Base-by-base conservation (phyloP, 2,888 invertebrate species). In the Abrostola triplasia region DNA sequence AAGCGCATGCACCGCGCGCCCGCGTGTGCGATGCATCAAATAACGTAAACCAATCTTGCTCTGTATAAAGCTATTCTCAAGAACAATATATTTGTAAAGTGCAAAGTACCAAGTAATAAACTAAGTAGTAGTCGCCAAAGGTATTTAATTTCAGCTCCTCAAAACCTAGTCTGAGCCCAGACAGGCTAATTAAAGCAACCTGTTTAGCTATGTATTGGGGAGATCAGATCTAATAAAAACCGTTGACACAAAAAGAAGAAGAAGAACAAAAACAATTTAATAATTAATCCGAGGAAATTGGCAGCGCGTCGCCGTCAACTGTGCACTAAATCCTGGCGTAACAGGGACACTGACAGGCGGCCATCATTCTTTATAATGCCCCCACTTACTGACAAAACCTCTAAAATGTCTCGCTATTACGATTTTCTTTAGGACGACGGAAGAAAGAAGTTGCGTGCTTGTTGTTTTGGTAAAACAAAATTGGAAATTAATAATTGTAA, bases 351-450 rank as follows among this genome's bases (percentile, higher is more conserved):
- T 56, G 63, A 67, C 59, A 51, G 59, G 50, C 42, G 12, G 36
- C 55, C 51, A 67, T 67, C 58, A 67, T 61, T 70, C 67, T 64
- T 60, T 58, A 52, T 70, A 70, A 67, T 64, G 49, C 55, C 42
- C 44, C 58, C 49, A 60, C 54, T 61, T 64, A 60, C 60, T 44
- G 56, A 62, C 55, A 49, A 68, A 61, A 51, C 58, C 61, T 61
- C 54, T 51, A 38, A 54, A 58, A 64, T 64, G 56, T 53, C 67
- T 56, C 36, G 38, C 36, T 60, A 50, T 64, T 50, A 55, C 48
- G 36, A 62, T 53, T 55, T 37, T 4, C n/a, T 44, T 56, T 37
- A 41, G 24, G n/a, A 40, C 13, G 51, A 10, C 36, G 6, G 6
- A n/a, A 8, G 41, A 51, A 47, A 57, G 57, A 57, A 4, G 57